phyloP scores from a whole-genome alignment of 2,113 vertebrate species.

The Holacanthus passer region DNA sequence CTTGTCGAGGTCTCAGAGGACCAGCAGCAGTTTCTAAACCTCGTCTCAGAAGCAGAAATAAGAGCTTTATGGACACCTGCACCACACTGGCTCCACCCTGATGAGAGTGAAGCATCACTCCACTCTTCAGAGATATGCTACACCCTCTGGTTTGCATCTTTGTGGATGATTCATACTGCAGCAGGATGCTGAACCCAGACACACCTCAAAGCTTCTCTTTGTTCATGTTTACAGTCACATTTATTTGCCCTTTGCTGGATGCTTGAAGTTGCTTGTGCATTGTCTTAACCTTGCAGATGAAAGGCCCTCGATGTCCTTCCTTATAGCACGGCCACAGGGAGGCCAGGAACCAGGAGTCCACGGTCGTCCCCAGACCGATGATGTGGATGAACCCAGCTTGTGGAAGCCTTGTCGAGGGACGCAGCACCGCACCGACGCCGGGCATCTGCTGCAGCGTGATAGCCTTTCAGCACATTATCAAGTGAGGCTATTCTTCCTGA shows the following conservation, averaged over 20 bases:
- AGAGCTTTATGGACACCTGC: too few relatives aligned
- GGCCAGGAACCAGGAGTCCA: constrained; percentile 51
- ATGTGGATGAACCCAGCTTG: constrained; percentile 72
- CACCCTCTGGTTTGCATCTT: too few relatives aligned
- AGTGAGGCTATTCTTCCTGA: constrained; percentile 66
- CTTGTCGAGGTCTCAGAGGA: too few relatives aligned
- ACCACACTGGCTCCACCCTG: too few relatives aligned
- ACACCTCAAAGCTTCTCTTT: constrained; percentile 34
- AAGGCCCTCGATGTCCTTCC: constrained; percentile 54
- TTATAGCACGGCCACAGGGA: constrained; percentile 39
- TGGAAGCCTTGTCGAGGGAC: constrained; percentile 67
- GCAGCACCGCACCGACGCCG: constrained; percentile 45
- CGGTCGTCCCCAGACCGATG: constrained; percentile 45
- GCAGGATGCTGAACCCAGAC: too few relatives aligned
- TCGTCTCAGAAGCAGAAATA: too few relatives aligned
- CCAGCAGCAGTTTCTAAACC: too few relatives aligned
- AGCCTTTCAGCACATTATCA: constrained; percentile 70
- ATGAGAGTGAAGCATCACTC: too few relatives aligned
- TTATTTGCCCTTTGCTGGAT: constrained; percentile 45
- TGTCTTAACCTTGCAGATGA: constrained; percentile 60
- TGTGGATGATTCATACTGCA: too few relatives aligned
- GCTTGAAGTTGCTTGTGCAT: constrained; percentile 30
- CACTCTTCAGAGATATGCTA: too few relatives aligned
- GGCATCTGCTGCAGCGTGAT: constrained; percentile 71
- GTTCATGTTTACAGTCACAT: constrained; percentile 44